Conservation (phyloP, 2,888 invertebrate species). For the Alviniconcha strummeri region DNA sequence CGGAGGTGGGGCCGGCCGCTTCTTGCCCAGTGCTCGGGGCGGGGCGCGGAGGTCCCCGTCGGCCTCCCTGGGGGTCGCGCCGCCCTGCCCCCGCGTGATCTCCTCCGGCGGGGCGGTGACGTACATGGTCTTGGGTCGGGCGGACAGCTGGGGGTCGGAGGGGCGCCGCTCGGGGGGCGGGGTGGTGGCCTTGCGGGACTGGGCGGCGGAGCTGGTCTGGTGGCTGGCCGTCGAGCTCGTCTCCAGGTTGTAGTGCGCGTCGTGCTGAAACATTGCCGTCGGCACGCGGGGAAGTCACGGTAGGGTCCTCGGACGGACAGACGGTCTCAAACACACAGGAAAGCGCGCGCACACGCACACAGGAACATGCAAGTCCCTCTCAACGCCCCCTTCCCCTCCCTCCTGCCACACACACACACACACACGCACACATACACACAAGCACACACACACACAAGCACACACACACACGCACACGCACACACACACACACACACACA, state of each 20-base stretch:
- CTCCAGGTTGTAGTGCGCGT: conserved; percentile 32
- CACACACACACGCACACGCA: no score
- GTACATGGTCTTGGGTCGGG: conserved; percentile 53
- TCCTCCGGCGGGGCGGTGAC: conserved; percentile 11
- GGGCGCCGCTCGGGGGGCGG: conserved; percentile 28
- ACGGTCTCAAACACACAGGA: no score
- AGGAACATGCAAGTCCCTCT: no score
- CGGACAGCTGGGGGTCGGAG: conserved; percentile 8
- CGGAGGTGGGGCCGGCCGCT: conserved; percentile 72
- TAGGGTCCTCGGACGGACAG: no score
- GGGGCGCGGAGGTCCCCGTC: not conserved
- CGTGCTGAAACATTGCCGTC: conserved; percentile 25
- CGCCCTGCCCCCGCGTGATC: not conserved
- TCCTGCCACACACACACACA: no score
- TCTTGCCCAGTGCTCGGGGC: conserved; percentile 57
- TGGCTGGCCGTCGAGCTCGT: conserved; percentile 32
- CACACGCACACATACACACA: no score
- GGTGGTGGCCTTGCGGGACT: conserved; percentile 25
- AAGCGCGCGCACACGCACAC: no score
- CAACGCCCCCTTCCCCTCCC: no score
- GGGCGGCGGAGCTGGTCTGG: conserved; percentile 30
- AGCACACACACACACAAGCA: no score
- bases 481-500: not conserved
- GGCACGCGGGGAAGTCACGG: no score
- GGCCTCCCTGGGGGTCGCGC: not conserved